A percentile compares a stretch with the other conserved stretches of the same genome.
phyloP scores from a whole-genome alignment of 1,140 invertebrate genomes.

The fruit fly (Drosophila melanogaster) region Release_6_plus_ISO1_MT NT_033777.3:9338501-9339000 shows the following conservation, averaged over 20 bases:
- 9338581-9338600: conserved; percentile 59
- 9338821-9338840: neutral
- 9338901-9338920: conserved; percentile 61
- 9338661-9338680: neutral
- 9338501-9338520: neutral
- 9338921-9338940: conserved; percentile 57
- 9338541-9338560: conserved; percentile 42
- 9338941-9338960: conserved; percentile 55
- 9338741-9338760: no score
- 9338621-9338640: conserved; percentile 10
- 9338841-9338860: neutral
- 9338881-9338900: conserved; percentile 4
- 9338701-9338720: neutral
- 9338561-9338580: conserved; percentile 39
- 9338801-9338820: neutral
- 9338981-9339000: conserved; percentile 22
- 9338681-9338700: neutral
- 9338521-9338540: neutral
- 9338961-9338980: conserved; percentile 64
- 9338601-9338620: conserved; percentile 54
- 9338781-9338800: no score
- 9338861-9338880: neutral
- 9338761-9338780: no score
- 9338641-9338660: neutral
- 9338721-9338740: neutral